Conservation (phyloP, 2,113 vertebrate species). For the Pantherophis guttatus region DNA sequence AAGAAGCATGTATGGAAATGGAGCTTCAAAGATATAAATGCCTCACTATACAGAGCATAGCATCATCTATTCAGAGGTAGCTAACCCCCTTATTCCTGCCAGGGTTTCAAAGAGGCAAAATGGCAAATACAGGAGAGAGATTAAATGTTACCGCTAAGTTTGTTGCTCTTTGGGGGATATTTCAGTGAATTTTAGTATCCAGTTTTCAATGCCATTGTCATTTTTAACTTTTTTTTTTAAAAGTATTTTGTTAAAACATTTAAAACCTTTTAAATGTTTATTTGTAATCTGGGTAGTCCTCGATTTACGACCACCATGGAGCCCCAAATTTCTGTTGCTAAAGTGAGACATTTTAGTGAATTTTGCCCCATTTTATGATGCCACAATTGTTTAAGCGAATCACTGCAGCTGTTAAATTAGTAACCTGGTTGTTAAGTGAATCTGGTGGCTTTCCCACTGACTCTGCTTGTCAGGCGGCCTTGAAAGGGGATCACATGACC, state of each 20-base stretch:
- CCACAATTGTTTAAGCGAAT: too few species aligned
- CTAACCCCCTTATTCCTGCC: background rate
- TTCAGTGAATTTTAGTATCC: background rate
- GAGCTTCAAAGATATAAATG: background rate
- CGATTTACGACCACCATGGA: too few species aligned
- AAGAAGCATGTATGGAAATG: background rate
- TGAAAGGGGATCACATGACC: too few species aligned
- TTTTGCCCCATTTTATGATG: too few species aligned
- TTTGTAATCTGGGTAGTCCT: background rate
- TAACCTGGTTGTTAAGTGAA: too few species aligned
- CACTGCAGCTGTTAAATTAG: too few species aligned
- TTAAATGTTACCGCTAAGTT: background rate
- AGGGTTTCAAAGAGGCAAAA: background rate
- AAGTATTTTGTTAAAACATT: background rate
- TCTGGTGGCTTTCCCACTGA: too few species aligned
- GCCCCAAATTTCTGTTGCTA: too few species aligned
- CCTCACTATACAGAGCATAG: background rate
- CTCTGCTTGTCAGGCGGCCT: too few species aligned
- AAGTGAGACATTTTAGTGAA: too few species aligned
- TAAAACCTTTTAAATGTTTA: background rate
- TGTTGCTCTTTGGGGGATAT: background rate
- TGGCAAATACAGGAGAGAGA: background rate
- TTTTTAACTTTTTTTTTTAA: background rate
- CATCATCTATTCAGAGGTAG: background rate
- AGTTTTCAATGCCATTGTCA: background rate